Evolutionary conservation across 2,113 vertebrate species (phyloP), one percentile per base, ranked within the genome.

Genomic region (Scytalopus superciliaris): DNA sequence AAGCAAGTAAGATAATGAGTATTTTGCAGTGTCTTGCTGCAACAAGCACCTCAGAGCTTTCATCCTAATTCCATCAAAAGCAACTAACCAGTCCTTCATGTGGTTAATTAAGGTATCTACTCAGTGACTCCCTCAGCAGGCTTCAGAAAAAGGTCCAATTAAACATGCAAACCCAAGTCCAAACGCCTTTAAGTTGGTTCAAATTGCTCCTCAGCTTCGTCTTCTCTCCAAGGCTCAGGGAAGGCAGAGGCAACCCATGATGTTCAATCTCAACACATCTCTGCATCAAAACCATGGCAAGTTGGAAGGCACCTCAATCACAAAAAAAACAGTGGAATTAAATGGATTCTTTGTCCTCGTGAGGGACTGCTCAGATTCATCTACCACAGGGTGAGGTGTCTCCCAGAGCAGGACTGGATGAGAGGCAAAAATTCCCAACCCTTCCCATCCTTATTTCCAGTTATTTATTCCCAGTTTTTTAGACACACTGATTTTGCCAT

Each of bases 1-100:
- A 95, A 92, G 75, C 70, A 93, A 79, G 81, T 44, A 37, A 95
- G 94, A 96, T 92, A 95, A 97, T 86, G 92, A 96, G 68, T 64
- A 64, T 88, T 93, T 94, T 90, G 60, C 89, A 89, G 17, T n/a
- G 79, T 74, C 90, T 56, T 89, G 64, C 87, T 96, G 72, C 87
- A 95, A 88, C 22, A 21, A 88, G 79, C 93, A 92, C 52, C 90
- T 92, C 64, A 6, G 44, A 95, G 80, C 90, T 93, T 93, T 94
- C 83, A 94, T 88, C 92, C 69, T 68, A 35, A n/a, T 81, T 68
- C 80, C 66, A 84, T 76, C 79, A 93, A 75, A 84, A 78, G 69
- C 80, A 92, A 40, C 83, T 49, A 69, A 68, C 15, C 45, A 53
- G 44, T 76, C 78, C 90, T 89, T 92, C 79, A 47, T 56, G 75